phyloP scores from a whole-genome alignment of 2,113 vertebrate genomes.

The Condylura cristata region DNA sequence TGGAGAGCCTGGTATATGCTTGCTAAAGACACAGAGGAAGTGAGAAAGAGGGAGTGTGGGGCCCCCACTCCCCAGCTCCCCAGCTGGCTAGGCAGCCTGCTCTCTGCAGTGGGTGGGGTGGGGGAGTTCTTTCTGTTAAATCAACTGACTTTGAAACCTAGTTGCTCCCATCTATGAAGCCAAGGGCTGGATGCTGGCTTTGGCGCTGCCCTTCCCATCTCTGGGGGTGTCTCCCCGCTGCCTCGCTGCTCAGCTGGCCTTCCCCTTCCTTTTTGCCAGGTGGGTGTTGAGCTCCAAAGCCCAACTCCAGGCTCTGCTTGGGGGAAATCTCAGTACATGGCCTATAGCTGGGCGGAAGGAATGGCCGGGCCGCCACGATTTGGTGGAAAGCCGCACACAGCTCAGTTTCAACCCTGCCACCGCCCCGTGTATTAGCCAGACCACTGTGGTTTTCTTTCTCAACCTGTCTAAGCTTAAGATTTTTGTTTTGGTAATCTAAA shows the following conservation, averaged over 20 bases:
- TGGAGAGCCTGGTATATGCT: not conserved
- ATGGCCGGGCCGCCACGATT: not conserved
- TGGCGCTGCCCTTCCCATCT: fast-evolving
- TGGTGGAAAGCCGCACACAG: not conserved
- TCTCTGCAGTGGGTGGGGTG: not conserved
- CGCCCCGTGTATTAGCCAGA: too few relatives aligned
- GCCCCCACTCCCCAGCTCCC: fast-evolving
- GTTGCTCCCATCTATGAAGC: not conserved
- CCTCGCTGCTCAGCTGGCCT: not conserved
- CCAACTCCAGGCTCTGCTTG: not conserved
- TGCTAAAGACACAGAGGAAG: not conserved
- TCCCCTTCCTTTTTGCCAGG: not conserved
- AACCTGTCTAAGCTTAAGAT: not conserved
- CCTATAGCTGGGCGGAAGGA: not conserved
- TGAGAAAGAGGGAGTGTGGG: not conserved
- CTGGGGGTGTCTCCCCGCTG: not conserved
- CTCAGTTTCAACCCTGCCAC: too few relatives aligned
- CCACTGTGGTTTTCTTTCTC: not conserved
- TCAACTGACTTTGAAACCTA: not conserved
- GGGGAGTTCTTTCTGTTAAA: not conserved
- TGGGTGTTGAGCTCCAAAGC: not conserved
- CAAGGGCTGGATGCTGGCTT: fast-evolving
- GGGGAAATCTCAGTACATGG: not conserved
- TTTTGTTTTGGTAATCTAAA: not conserved
- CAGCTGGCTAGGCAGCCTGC: too few relatives aligned